These are phyloP conservation scores for Pollimyrus isidori DNA, from an alignment of 2,113 vertebrate species.

Conservation along the genomic window DNA sequence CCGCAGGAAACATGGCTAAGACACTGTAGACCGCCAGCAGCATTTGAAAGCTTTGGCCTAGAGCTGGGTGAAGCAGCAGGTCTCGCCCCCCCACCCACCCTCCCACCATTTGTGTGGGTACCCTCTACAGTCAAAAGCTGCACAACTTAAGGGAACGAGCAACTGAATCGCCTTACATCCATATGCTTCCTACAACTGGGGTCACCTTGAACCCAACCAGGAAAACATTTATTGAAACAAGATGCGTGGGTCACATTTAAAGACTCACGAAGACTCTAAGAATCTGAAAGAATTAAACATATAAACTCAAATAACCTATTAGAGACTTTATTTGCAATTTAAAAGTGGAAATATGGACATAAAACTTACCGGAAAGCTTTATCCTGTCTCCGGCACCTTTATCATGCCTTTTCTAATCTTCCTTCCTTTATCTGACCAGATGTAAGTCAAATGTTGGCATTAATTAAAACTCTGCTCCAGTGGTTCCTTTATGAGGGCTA, in stretches of 20 bases:
- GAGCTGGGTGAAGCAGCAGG: not conserved
- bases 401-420: constrained; percentile 22
- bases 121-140: not conserved
- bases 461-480: constrained; percentile 56
- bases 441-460: constrained; percentile 51
- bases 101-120: not conserved
- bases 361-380: constrained; percentile 41
- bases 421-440: constrained; percentile 41
- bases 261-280: not conserved
- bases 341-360: constrained; percentile 51
- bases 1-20: not conserved
- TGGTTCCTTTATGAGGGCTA: constrained; percentile 40
- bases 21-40: not conserved
- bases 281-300: not conserved
- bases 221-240: not conserved
- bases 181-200: not conserved
- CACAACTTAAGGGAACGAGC: not conserved
- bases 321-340: constrained; percentile 52
- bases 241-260: not conserved
- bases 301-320: not conserved
- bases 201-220: not conserved
- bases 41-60: not conserved
- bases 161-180: not conserved
- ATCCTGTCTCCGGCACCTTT: too few species aligned
- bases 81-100: not conserved